Percentiles rank a stretch among this genome's conserved stretches.
Conservation (phyloP, 2,888 invertebrate species). For the Phyllotreta striolata region DNA sequence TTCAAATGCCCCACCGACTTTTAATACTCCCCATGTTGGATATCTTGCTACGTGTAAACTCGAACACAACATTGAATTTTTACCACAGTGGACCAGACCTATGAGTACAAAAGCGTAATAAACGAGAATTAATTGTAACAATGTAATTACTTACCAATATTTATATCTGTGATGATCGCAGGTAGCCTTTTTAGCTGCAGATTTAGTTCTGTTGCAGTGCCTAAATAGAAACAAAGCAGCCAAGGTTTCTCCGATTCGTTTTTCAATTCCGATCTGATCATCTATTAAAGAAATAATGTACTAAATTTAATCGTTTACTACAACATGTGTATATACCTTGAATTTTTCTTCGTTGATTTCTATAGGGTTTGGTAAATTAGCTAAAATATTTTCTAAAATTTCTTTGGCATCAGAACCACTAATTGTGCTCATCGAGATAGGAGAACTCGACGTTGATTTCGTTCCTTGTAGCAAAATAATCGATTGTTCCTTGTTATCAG, state of each 20-base stretch:
- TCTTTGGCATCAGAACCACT: conserved; percentile 63
- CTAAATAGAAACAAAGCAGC: conserved; percentile 67
- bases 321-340: conserved; percentile 62
- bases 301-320: neutral
- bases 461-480: conserved; percentile 56
- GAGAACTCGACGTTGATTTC: conserved; percentile 36
- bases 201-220: conserved; percentile 63
- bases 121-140: neutral
- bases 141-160: conserved; percentile 60
- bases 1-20: conserved; percentile 79
- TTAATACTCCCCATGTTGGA: conserved; percentile 79
- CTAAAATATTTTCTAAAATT: conserved; percentile 67
- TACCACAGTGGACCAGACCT: conserved; percentile 71
- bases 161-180: conserved; percentile 65
- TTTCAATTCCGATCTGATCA: conserved; percentile 44
- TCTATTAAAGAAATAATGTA: conserved; percentile 36
- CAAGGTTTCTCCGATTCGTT: conserved; percentile 59
- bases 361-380: conserved; percentile 68
- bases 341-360: conserved; percentile 67
- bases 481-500: conserved; percentile 50
- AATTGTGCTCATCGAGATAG: conserved; percentile 47
- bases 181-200: conserved; percentile 70
- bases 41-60: conserved; percentile 67
- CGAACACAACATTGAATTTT: conserved; percentile 65
- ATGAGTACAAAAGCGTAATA: conserved; percentile 7